These are phyloP conservation scores for Rhynchomys soricoides DNA, from an alignment of 2,113 vertebrate genomes.

Conservation along the genomic window DNA sequence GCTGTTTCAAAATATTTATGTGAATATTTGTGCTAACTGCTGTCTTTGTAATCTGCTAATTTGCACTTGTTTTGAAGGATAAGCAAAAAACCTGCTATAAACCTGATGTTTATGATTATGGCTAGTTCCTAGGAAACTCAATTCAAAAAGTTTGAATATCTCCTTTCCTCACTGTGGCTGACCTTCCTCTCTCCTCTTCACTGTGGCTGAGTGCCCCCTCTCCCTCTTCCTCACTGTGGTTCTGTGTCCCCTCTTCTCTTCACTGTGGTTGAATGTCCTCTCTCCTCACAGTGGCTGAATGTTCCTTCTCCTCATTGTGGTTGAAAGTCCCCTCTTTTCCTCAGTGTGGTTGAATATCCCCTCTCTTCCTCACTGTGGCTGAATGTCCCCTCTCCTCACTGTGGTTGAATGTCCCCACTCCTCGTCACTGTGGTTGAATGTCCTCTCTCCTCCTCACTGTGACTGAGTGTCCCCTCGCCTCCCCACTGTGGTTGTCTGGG, in stretches of 20 bases:
- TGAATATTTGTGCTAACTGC: constrained; percentile 45
- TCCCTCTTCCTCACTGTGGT: background rate
- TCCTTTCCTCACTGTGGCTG: background rate
- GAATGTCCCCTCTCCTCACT: background rate
- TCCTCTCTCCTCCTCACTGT: background rate
- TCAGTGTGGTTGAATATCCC: background rate
- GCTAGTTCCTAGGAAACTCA: constrained; percentile 33
- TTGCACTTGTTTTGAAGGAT: constrained; percentile 61
- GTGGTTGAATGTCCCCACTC: background rate
- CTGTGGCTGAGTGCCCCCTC: background rate
- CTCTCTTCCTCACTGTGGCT: background rate
- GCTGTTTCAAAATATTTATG: constrained; percentile 53
- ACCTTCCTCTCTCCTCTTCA: background rate
- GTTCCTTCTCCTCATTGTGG: no score
- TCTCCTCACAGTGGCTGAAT: no score
- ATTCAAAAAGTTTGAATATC: background rate
- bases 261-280: background rate
- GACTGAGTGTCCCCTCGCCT: no score
- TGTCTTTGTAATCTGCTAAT: constrained; percentile 54
- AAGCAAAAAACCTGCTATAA: background rate
- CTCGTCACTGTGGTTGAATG: background rate
- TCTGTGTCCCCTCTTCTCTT: background rate
- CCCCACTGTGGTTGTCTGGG: background rate
- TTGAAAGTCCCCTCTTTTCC: background rate
- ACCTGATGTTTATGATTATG: constrained; percentile 30